Percentiles rank a stretch among this genome's conserved stretches.
phyloP scores from a whole-genome alignment of 2,888 invertebrate species.

The Flabesymbios commensalis region DNA sequence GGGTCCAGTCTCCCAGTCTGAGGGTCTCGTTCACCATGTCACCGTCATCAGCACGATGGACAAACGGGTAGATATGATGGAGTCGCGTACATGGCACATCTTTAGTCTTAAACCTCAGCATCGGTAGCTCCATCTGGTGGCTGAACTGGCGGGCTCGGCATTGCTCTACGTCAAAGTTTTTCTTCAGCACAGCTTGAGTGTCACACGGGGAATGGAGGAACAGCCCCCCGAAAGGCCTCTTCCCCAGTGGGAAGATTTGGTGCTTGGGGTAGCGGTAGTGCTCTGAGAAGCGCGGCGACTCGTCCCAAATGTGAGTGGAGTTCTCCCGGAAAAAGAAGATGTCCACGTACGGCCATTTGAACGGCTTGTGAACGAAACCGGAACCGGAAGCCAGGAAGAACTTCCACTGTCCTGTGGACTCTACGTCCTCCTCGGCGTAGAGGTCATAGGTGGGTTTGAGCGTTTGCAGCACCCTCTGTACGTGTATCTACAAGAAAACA shows the following conservation, averaged over 20 bases:
- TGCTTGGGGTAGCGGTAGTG: constrained; percentile 22
- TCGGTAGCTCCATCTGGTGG: constrained; percentile 29
- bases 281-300: constrained; percentile 22
- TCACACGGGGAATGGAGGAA: constrained; percentile 32
- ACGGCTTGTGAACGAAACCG: constrained; percentile 28
- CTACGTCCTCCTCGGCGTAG: too few relatives aligned
- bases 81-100: constrained; percentile 18
- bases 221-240: constrained; percentile 30
- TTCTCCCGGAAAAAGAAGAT: constrained; percentile 35
- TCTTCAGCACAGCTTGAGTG: constrained; percentile 19
- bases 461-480: too few relatives aligned
- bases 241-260: constrained; percentile 32
- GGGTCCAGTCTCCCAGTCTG: constrained; percentile 6
- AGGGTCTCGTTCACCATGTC: constrained; percentile 25
- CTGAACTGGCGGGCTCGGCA: constrained; percentile 31
- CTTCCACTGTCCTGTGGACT: too few relatives aligned
- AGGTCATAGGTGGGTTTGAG: too few relatives aligned
- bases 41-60: constrained; percentile 11
- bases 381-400: too few relatives aligned
- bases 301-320: constrained; percentile 34
- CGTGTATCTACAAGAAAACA: too few relatives aligned
- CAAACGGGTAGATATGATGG: constrained; percentile 21
- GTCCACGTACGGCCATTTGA: constrained; percentile 37
- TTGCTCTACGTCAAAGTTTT: constrained; percentile 18
- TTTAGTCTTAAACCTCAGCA: neutral